phyloP scores from a whole-genome alignment of 1,140 invertebrate species.

The Ganaspis sp. region DNA sequence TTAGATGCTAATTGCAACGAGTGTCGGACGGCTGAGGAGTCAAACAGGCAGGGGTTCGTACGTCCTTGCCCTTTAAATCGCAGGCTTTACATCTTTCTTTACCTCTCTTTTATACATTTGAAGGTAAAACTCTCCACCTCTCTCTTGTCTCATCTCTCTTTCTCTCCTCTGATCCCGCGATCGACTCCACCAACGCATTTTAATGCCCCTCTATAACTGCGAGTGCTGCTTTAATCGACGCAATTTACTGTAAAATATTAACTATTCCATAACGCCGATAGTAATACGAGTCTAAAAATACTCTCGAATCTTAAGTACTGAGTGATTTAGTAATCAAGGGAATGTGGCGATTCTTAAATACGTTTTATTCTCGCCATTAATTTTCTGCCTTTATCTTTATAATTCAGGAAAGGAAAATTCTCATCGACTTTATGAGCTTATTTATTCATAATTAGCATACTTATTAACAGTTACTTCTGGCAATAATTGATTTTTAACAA shows the following conservation, averaged over 20 bases:
- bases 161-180: neutral
- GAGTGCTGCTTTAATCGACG: slow-evolving; percentile 24
- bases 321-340: slow-evolving; percentile 25
- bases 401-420: slow-evolving; percentile 25
- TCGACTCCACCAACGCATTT: slow-evolving; percentile 23
- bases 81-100: slow-evolving; percentile 19
- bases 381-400: slow-evolving; percentile 7
- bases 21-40: slow-evolving; percentile 14
- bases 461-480: slow-evolving; percentile 2
- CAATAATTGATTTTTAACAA: neutral
- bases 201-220: slow-evolving; percentile 13
- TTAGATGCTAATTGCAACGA: slow-evolving; percentile 8
- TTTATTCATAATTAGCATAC: slow-evolving; percentile 1
- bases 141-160: neutral
- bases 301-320: slow-evolving; percentile 16
- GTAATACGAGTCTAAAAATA: slow-evolving; percentile 29
- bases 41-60: neutral
- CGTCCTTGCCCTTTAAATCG: slow-evolving; percentile 28
- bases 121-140: neutral
- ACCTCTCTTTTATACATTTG: slow-evolving; percentile 19
- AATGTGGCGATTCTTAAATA: slow-evolving; percentile 22
- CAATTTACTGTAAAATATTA: slow-evolving; percentile 29
- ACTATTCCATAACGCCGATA: slow-evolving; percentile 30
- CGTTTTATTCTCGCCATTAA: slow-evolving; percentile 27
- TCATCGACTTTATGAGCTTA: slow-evolving; percentile 20